Percentiles rank a stretch among this genome's conserved stretches.
Conservation (phyloP, 1,140 invertebrate species). For the Bombus difficillimus region DNA sequence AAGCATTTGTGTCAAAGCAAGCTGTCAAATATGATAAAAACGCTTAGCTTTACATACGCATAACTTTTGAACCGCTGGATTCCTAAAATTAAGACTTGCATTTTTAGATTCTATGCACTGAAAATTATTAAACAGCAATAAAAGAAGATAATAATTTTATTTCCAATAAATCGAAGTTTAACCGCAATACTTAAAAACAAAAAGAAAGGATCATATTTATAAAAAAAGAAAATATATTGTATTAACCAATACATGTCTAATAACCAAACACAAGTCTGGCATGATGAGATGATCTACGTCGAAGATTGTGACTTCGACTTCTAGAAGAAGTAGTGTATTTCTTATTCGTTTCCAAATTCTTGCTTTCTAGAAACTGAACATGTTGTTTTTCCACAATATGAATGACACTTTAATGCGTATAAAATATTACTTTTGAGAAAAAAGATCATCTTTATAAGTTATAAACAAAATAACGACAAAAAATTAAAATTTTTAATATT, state of each 20-base stretch:
- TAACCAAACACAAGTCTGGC: conserved; percentile 35
- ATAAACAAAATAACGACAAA: neutral
- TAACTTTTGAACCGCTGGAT: too few relatives aligned
- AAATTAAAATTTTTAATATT: neutral
- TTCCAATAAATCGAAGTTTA: too few relatives aligned
- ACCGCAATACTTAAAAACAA: too few relatives aligned
- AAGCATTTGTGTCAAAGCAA: too few relatives aligned
- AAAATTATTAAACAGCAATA: too few relatives aligned
- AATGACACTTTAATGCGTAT: neutral
- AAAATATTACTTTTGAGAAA: neutral
- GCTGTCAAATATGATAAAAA: too few relatives aligned
- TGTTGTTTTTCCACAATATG: neutral
- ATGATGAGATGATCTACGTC: conserved; percentile 19
- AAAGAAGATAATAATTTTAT: too few relatives aligned
- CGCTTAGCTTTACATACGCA: too few relatives aligned
- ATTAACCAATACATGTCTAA: neutral
- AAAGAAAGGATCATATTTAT: too few relatives aligned
- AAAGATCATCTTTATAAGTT: neutral
- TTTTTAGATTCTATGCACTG: too few relatives aligned
- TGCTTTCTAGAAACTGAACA: conserved; percentile 40
- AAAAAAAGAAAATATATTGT: neutral
- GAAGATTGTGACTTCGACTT: conserved; percentile 25
- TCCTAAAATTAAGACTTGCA: too few relatives aligned
- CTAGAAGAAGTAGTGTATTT: conserved; percentile 43
- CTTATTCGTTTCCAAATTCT: conserved; percentile 17